Evolutionary conservation across 1,140 invertebrate species (phyloP).

Genomic region (Aricia agestis): DNA sequence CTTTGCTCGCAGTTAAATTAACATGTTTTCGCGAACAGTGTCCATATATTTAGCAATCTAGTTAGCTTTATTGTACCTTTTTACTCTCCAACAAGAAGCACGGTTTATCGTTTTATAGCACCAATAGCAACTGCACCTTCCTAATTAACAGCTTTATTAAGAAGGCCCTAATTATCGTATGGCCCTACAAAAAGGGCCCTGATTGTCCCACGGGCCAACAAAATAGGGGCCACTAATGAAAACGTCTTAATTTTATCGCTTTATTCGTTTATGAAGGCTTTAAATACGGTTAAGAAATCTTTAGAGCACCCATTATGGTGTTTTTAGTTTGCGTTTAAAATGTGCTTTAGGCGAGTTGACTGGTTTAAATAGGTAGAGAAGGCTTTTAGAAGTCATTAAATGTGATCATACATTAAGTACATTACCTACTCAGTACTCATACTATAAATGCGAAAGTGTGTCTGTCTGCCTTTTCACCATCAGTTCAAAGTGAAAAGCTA

Average conservation of each 20-base stretch:
- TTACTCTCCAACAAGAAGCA: constrained; percentile 56
- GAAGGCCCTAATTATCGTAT: constrained; percentile 54
- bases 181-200: constrained; percentile 59
- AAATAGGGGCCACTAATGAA: constrained; percentile 51
- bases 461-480: no score
- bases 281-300: constrained; percentile 5
- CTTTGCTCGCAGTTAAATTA: not conserved
- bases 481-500: no score
- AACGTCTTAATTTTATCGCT: constrained; percentile 70
- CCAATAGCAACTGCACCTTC: constrained; percentile 55
- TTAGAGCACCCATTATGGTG: not conserved
- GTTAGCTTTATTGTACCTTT: constrained; percentile 51
- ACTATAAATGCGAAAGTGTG: no score
- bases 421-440: no score
- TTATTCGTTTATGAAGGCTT: constrained; percentile 37
- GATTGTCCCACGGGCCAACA: not conserved
- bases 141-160: constrained; percentile 71
- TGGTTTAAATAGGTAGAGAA: no score
- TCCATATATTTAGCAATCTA: constrained; percentile 17
- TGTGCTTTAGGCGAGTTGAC: not conserved
- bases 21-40: constrained; percentile 11
- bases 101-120: constrained; percentile 59
- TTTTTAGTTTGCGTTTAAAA: not conserved
- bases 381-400: no score
- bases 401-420: no score